Percentiles rank a stretch among this genome's conserved stretches.
These are phyloP conservation scores for Bombus confusus DNA, from an alignment of 1,140 invertebrate genomes.

Conservation along the genomic window DNA sequence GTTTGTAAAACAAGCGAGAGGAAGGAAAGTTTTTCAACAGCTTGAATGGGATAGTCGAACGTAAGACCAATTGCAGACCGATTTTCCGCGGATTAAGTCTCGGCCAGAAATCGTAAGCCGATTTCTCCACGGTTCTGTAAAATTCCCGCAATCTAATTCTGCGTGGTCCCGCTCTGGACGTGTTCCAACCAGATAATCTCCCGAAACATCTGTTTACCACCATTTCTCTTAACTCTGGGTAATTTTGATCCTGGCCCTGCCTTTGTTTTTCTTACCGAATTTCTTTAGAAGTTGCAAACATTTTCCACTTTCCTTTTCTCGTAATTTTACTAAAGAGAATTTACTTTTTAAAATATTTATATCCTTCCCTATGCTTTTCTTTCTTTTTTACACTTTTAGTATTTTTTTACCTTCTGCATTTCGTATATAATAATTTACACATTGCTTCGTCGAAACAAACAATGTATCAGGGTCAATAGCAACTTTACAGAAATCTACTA, in stretches of 20 bases:
- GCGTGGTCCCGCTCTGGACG: background rate
- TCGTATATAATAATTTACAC: no score
- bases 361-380: no score
- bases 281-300: background rate
- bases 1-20: background rate
- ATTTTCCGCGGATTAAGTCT: background rate
- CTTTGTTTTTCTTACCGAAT: background rate
- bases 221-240: no score
- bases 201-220: background rate
- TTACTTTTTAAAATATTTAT: background rate
- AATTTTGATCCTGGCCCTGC: background rate
- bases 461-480: no score
- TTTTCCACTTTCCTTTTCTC: background rate
- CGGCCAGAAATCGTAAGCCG: background rate
- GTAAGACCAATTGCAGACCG: background rate
- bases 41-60: background rate
- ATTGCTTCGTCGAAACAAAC: no score
- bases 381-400: no score
- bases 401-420: no score
- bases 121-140: background rate
- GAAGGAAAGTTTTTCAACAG: background rate
- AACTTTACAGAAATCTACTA: no score
- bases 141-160: background rate
- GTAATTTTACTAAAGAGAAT: background rate
- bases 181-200: constrained; percentile 19